Evolutionary conservation across 2,113 vertebrate genomes (phyloP).

Genomic region (Monarcha castaneiventris): DNA sequence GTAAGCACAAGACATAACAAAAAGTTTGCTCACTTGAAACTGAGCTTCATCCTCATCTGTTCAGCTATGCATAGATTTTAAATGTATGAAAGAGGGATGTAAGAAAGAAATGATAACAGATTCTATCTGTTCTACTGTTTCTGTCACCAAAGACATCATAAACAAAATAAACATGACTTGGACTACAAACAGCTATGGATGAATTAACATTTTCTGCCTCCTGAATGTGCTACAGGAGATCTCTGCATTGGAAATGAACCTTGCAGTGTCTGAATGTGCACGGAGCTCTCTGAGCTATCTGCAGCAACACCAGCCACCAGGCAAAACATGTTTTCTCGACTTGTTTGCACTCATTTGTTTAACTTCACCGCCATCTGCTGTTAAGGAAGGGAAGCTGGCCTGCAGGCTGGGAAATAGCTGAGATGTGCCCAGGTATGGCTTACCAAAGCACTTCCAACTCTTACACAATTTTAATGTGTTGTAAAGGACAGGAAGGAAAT

Average conservation of each 20-base stretch:
- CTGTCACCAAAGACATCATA: background rate
- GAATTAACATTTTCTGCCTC: background rate
- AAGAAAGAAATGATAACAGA: background rate
- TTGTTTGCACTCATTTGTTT: constrained; percentile 62
- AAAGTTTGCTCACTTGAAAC: constrained; percentile 35
- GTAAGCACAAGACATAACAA: background rate
- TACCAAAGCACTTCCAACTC: background rate
- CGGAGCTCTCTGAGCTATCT: background rate
- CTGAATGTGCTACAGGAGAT: background rate
- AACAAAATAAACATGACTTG: background rate
- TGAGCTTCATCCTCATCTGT: constrained; percentile 17
- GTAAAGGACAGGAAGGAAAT: background rate
- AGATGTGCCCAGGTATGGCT: too few relatives aligned
- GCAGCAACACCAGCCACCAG: background rate
- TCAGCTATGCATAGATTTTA: constrained; percentile 2
- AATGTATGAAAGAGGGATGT: background rate
- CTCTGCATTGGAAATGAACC: background rate
- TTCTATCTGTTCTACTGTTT: background rate
- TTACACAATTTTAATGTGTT: background rate
- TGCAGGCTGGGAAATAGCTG: background rate
- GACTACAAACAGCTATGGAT: background rate
- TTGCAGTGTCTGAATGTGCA: background rate
- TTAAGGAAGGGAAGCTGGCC: background rate
- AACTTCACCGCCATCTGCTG: constrained; percentile 77
- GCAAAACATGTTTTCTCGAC: background rate